Conservation (phyloP, 2,797 vertebrate species). For the Myripristis jacobus region DNA sequence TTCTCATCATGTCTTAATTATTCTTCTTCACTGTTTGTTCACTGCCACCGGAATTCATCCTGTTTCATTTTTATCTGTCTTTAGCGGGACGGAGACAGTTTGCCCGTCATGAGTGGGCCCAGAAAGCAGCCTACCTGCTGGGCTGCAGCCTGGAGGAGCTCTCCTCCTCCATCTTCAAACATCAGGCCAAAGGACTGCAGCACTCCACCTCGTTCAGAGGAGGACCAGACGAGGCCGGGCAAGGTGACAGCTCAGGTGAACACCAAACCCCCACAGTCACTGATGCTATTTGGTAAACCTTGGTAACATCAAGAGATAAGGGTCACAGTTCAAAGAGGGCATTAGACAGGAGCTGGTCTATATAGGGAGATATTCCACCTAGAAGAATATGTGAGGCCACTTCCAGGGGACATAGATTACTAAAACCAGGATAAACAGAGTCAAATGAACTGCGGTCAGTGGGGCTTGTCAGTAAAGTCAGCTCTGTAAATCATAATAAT, state of each 20-base stretch:
- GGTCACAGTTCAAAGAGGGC: not conserved
- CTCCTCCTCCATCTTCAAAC: constrained; percentile 95
- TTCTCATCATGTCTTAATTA: too few relatives aligned
- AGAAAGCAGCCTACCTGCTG: constrained; percentile 96
- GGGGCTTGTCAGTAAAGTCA: too few relatives aligned
- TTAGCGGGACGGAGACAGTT: constrained; percentile 95
- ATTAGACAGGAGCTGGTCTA: too few relatives aligned
- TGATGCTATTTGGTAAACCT: not conserved
- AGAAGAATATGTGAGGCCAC: too few relatives aligned
- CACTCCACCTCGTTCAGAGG: constrained; percentile 95
- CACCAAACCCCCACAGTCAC: too few relatives aligned
- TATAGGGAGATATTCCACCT: too few relatives aligned
- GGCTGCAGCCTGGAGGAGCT: constrained; percentile 96
- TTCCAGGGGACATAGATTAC: too few relatives aligned
- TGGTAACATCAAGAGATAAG: not conserved
- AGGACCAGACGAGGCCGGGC: constrained; percentile 86
- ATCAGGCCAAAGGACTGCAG: constrained; percentile 91
- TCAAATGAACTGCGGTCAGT: too few relatives aligned
- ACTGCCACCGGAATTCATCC: too few relatives aligned
- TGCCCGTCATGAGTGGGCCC: constrained; percentile 97
- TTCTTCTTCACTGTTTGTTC: too few relatives aligned
- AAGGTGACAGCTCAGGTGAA: constrained; percentile 88
- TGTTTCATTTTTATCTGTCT: constrained; percentile 8
- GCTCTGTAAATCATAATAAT: too few relatives aligned
- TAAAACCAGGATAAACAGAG: too few relatives aligned